These are phyloP conservation scores for Agonopterix arenella DNA, from an alignment of 2,888 invertebrate species.

Conservation along the genomic window DNA sequence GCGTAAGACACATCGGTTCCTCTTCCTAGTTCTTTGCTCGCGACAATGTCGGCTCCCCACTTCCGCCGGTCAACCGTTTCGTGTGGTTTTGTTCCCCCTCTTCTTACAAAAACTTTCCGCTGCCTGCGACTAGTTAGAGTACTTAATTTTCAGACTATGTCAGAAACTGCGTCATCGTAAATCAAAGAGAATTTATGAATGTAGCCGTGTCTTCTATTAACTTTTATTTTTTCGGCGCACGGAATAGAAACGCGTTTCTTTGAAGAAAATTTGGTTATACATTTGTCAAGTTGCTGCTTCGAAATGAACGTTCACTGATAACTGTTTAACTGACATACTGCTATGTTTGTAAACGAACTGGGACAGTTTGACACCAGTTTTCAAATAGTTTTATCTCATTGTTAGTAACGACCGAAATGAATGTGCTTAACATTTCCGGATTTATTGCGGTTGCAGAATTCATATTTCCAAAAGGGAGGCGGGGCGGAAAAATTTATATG, in stretches of 20 bases:
- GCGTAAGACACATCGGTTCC: constrained; percentile 58
- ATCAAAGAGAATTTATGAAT: constrained; percentile 1
- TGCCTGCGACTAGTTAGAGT: not conserved
- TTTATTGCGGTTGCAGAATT: constrained; percentile 40
- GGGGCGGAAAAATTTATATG: constrained; percentile 35
- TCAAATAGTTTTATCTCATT: constrained; percentile 8
- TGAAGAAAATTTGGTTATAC: too few species aligned
- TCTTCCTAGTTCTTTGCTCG: constrained; percentile 52
- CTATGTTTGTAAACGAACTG: too few species aligned
- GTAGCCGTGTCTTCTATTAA: not conserved
- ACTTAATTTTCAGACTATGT: constrained; percentile 1
- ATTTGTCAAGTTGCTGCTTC: too few species aligned
- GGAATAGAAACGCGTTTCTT: too few species aligned
- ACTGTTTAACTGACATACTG: too few species aligned
- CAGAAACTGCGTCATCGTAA: constrained; percentile 4
- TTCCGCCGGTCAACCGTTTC: constrained; percentile 38
- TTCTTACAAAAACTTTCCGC: not conserved
- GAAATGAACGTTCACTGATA: too few species aligned
- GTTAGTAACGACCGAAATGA: constrained; percentile 2
- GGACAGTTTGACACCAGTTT: too few species aligned
- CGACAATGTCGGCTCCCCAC: constrained; percentile 36
- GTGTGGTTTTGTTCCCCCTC: not conserved
- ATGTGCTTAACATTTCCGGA: constrained; percentile 14
- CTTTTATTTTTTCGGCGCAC: too few species aligned
- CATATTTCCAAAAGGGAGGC: constrained; percentile 41